A percentile compares a stretch with the other conserved stretches of the same genome.
phyloP scores from a whole-genome alignment of 2,113 vertebrate genomes.

The Xenopus tropicalis region DNA sequence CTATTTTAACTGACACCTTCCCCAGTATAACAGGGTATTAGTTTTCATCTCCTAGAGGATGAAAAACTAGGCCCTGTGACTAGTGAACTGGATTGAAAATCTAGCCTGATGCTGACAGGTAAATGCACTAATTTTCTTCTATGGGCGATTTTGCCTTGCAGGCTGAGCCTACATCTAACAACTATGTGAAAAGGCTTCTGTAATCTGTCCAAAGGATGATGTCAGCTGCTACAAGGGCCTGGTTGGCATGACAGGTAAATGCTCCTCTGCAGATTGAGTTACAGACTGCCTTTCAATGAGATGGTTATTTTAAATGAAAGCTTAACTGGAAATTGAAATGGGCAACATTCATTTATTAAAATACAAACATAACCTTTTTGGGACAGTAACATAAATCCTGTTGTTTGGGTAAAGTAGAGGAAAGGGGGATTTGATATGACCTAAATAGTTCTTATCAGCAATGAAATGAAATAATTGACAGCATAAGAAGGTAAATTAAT shows the following conservation, averaged over 20 bases:
- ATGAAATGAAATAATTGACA: too few species aligned
- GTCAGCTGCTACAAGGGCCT: slow-evolving; percentile 75
- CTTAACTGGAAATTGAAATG: slow-evolving; percentile 62
- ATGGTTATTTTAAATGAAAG: slow-evolving; percentile 69
- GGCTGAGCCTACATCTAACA: slow-evolving; percentile 78
- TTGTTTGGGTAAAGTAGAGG: neutral
- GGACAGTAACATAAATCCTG: neutral
- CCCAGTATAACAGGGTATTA: slow-evolving; percentile 76
- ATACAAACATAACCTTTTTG: slow-evolving; percentile 9
- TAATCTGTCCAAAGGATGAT: slow-evolving; percentile 78
- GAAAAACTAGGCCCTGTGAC: slow-evolving; percentile 83
- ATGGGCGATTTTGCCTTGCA: slow-evolving; percentile 80
- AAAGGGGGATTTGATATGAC: neutral
- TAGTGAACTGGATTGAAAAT: slow-evolving; percentile 88
- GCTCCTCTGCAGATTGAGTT: slow-evolving; percentile 71
- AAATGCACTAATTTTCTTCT: slow-evolving; percentile 98
- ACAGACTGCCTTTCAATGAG: slow-evolving; percentile 69
- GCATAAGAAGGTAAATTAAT: too few species aligned
- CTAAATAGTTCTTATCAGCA: neutral
- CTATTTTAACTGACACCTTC: slow-evolving; percentile 91
- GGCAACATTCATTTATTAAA: slow-evolving; percentile 51
- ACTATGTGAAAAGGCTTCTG: slow-evolving; percentile 73
- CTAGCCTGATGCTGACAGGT: slow-evolving; percentile 96
- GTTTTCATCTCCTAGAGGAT: slow-evolving; percentile 85
- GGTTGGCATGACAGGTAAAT: slow-evolving; percentile 72